Evolutionary conservation across 2,888 invertebrate species (phyloP).

Genomic region (Philereme transversata): DNA sequence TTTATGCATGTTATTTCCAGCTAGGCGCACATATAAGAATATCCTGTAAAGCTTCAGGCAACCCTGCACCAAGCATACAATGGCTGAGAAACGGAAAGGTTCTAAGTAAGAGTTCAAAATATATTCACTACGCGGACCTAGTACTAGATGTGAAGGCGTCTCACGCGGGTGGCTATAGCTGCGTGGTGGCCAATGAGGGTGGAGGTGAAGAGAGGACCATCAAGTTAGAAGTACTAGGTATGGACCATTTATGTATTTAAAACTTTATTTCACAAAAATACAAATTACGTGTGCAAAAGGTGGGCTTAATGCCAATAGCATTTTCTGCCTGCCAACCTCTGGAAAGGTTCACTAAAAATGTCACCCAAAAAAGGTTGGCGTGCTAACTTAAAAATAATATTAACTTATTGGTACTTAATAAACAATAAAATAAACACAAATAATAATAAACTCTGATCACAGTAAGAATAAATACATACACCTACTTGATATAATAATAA

Average conservation of each 20-base stretch:
- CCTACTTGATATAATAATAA: too few species aligned
- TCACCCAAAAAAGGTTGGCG: too few species aligned
- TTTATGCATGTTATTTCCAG: constrained; percentile 44
- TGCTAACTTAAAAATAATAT: too few species aligned
- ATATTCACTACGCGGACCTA: constrained; percentile 62
- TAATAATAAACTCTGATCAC: too few species aligned
- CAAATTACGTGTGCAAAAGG: too few species aligned
- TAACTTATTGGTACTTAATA: too few species aligned
- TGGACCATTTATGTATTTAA: neutral
- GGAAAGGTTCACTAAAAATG: too few species aligned
- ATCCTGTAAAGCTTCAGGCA: constrained; percentile 83
- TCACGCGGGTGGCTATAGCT: constrained; percentile 80
- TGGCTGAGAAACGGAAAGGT: constrained; percentile 82
- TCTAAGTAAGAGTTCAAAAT: constrained; percentile 48
- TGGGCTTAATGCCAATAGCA: too few species aligned
- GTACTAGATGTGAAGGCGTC: constrained; percentile 48
- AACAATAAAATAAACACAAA: too few species aligned
- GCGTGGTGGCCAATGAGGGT: constrained; percentile 82
- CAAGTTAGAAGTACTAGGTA: constrained; percentile 71
- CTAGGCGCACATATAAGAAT: constrained; percentile 58
- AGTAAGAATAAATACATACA: too few species aligned
- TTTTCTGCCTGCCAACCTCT: too few species aligned
- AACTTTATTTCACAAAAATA: too few species aligned
- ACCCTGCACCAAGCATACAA: constrained; percentile 81
- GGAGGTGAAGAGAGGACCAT: constrained; percentile 70